Base-by-base conservation (phyloP, 2,888 invertebrate genomes). In the Philonicus albiceps region DNA sequence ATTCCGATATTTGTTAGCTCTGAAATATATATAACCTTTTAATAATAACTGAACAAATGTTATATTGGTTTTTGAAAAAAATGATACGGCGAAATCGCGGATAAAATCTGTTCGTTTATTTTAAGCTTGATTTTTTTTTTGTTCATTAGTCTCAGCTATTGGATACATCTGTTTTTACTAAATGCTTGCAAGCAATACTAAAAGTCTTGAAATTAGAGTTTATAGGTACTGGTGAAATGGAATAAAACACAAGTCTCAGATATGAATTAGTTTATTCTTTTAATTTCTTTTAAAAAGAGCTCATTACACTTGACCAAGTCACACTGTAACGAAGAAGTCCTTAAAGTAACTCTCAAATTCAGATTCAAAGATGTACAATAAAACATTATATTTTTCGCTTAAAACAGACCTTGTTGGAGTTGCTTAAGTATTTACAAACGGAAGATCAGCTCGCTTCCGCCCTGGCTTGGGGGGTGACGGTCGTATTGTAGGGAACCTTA, bases 241-340 rank as follows among this genome's bases (percentile, higher is more conserved):
- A 53, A 3, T 30, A 16, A 72, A 72, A 40, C 43, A 84, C 84
- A 84, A 78, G 7, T 40, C 27, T 64, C 64, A 84, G 84, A 84
- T 84, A 84, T 84, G 72, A 84, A 84, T 84, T 84, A 84, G 72
- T 84, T 84, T 84, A 84, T 84, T 84, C 40, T 84, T 84, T 84
- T 84, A 84, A 84, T 84, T 72, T 84, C 40, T 84, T 84, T 84
- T 73, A 84, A 73, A 84, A 84, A 84, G 84, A 84, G 40, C 73
- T 84, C 84, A 84, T 84, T 84, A 84, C 84, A 73, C 49, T 84
- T 84, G 84, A 84, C 84, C 73, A 73, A 84, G 84, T 84, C 84
- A 84, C 73, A 40, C 43, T 73, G 84, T 84, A 84, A 84, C 73
- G 84, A 84, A 84, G 27, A 73, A 30, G 27, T 55, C 40, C 37